These are phyloP conservation scores for Corythoichthys intestinalis DNA, from an alignment of 2,113 vertebrate genomes.

Conservation along the genomic window DNA sequence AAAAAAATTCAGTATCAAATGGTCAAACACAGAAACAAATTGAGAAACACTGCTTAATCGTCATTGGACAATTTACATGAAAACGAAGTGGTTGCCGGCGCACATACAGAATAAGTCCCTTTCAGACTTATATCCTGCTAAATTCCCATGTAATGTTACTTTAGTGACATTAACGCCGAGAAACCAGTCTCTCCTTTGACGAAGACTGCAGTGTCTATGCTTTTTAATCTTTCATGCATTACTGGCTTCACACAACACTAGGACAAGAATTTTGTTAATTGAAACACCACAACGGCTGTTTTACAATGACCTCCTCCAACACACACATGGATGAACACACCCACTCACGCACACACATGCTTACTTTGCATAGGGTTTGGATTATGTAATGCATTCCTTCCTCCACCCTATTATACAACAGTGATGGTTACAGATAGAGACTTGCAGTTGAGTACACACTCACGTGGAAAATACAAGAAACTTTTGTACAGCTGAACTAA, in stretches of 20 bases:
- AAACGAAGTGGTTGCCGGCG: too few relatives aligned
- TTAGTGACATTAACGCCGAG: too few relatives aligned
- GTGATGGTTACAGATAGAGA: background rate
- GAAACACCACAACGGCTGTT: conserved; percentile 42
- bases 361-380: conserved; percentile 9
- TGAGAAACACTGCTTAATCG: too few relatives aligned
- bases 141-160: too few relatives aligned
- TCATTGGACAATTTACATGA: too few relatives aligned
- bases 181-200: background rate
- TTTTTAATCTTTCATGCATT: conserved; percentile 13
- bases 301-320: conserved; percentile 21
- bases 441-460: background rate
- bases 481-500: background rate
- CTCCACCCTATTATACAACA: conserved; percentile 39
- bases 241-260: background rate
- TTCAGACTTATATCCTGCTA: too few relatives aligned
- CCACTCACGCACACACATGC: conserved; percentile 1
- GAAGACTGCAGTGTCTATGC: background rate
- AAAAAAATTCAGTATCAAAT: too few relatives aligned
- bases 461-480: background rate
- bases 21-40: too few relatives aligned
- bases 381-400: conserved; percentile 46
- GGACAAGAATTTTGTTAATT: conserved; percentile 30
- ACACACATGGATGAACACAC: background rate
- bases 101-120: too few relatives aligned